These are phyloP conservation scores for Patiria miniata DNA, from an alignment of 35 echinoderm and acorn worm species.

Conservation along the genomic window DNA sequence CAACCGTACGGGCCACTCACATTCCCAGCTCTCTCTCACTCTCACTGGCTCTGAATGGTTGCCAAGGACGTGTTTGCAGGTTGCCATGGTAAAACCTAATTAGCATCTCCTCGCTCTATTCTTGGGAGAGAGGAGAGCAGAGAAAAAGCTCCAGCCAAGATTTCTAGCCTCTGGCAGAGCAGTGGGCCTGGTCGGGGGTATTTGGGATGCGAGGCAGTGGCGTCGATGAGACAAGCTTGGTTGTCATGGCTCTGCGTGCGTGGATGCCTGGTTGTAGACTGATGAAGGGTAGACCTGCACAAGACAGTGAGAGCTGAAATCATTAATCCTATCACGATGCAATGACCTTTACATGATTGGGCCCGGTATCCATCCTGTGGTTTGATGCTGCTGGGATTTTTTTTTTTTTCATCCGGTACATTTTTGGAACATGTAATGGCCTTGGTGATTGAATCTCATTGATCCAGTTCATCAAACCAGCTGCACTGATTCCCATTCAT, in stretches of 20 bases:
- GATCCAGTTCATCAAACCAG: slow-evolving; percentile 9
- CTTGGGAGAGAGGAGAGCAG: not conserved
- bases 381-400: not conserved
- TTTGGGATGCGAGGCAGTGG: slow-evolving; percentile 4
- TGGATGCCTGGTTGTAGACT: not conserved
- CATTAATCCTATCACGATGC: slow-evolving; percentile 7
- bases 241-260: slow-evolving; percentile 11
- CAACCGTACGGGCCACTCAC: not conserved
- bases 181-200: not conserved
- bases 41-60: not conserved
- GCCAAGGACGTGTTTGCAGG: slow-evolving; percentile 23
- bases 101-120: not conserved
- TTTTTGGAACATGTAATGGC: slow-evolving; percentile 11
- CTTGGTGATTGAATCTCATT: slow-evolving; percentile 21
- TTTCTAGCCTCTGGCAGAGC: not conserved
- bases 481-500: slow-evolving; percentile 10
- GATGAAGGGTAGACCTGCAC: not conserved
- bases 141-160: not conserved
- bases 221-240: not conserved
- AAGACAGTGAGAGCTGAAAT: not conserved
- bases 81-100: slow-evolving; percentile 33
- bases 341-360: slow-evolving; percentile 15
- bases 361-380: not conserved
- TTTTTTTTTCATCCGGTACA: not conserved
- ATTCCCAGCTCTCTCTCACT: not conserved